Conservation (phyloP, 1,140 invertebrate species). For the Eumeta japonica region DNA sequence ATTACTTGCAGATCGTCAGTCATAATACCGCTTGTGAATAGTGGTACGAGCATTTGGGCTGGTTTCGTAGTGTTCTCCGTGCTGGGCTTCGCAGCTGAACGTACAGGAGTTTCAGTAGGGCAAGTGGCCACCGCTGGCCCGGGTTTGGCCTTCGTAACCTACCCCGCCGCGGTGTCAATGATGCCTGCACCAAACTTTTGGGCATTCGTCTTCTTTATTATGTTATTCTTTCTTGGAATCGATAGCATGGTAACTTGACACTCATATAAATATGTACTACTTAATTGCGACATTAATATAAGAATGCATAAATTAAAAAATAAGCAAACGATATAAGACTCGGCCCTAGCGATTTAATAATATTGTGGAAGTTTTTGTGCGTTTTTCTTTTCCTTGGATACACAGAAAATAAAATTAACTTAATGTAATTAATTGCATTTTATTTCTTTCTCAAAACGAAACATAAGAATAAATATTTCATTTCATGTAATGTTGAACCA, state of each 20-base stretch:
- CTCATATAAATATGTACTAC: no score
- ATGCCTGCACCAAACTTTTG: constrained; percentile 86
- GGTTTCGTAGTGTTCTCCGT: constrained; percentile 94
- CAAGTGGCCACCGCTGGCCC: constrained; percentile 88
- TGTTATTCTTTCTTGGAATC: constrained; percentile 90
- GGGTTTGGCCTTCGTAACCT: constrained; percentile 88
- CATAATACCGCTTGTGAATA: constrained; percentile 74
- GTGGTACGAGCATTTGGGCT: constrained; percentile 87
- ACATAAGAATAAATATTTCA: no score
- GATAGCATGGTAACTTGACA: constrained; percentile 77
- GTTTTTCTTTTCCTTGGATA: constrained; percentile 16
- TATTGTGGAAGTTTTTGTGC: constrained; percentile 3
- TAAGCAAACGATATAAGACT: no score
- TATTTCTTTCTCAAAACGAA: no score
- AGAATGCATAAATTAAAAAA: no score
- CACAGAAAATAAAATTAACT: no score
- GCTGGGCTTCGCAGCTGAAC: constrained; percentile 82
- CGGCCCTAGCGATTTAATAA: no score
- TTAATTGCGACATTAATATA: no score
- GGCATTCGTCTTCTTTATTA: constrained; percentile 88
- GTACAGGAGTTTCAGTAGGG: constrained; percentile 78
- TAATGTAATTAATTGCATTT: no score
- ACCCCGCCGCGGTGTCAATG: constrained; percentile 86
- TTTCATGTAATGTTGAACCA: no score
- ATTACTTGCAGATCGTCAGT: constrained; percentile 70